Base-by-base conservation (phyloP, 2,888 invertebrate species). In the Keiferia lycopersicella region DNA sequence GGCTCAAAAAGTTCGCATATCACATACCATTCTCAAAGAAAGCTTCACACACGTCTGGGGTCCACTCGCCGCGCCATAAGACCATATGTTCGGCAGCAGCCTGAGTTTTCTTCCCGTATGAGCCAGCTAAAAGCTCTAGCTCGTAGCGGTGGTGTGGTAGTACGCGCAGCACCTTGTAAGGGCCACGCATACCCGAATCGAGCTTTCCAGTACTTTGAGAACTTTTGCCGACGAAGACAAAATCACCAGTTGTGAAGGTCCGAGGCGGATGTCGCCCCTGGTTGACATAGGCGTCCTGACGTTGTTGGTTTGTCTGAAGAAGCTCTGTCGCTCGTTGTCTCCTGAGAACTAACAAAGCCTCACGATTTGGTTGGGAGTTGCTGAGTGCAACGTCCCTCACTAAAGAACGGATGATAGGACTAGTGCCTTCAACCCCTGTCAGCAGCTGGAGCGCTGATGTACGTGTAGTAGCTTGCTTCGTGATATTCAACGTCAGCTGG, bases 321-420 rank as follows among this genome's bases (percentile, higher is more conserved):
- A 53, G 26, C 18, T 39, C 38, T 0, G 58, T 2, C 2, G 39
- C 39, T n/a, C 39, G 38, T 18, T 58, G 58, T 16, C 58, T n/a
- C 12, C 58, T 38, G 12, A 58, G 58, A 12, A 34, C 16, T 34
- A 38, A 12, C 11, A 39, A 30, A 10, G 58, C 63, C 57, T 66
- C 67, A 0, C 65, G 57, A 50, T 65, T 67, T 3, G 65, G 62
- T 3, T 11, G 11, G 2, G 58, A 20, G 1, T 26, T 39, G 11
- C 67, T 64, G 0, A 67, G 10, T 1, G 68, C 65, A 0, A 71
- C 62, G 18, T 71, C 71, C 1, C 68, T 65, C 0, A 71, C 62
- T 10, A 69, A 53, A 0, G 62, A 12, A 12, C 63, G 34, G 11
- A 70, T 67, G 0, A 67, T 63, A 0, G 71, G 70, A 0, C 68